Evolutionary conservation across 2,797 vertebrate species (phyloP).

Genomic region (Paguma larvata): DNA sequence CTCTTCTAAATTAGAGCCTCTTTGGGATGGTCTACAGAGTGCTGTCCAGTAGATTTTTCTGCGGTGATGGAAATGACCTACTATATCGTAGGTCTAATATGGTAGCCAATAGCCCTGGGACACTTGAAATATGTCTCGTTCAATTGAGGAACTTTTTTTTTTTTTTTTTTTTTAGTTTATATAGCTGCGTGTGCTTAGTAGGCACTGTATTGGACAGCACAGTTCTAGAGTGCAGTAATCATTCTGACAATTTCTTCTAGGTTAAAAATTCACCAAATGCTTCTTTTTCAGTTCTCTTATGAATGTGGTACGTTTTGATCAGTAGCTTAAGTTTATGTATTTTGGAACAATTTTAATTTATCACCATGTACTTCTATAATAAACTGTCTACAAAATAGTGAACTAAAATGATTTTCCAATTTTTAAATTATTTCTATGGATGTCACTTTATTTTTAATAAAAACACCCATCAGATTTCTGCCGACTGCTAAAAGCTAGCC

Average conservation of each 20-base stretch:
- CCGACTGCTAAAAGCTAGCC: not conserved
- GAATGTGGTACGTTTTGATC: slow-evolving; percentile 71
- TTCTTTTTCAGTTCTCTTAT: slow-evolving; percentile 49
- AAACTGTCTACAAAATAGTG: not conserved
- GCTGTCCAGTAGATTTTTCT: not conserved
- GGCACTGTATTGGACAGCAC: not conserved
- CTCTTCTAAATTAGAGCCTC: not conserved
- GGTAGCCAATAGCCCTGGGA: not conserved
- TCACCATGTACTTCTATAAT: not conserved
- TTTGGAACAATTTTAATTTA: slow-evolving; percentile 72
- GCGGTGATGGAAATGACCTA: not conserved
- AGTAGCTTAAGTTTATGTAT: slow-evolving; percentile 72
- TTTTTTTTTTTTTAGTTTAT: not conserved
- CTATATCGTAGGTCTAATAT: not conserved
- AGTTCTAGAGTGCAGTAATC: not conserved
- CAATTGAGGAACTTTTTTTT: not conserved
- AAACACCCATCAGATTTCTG: not conserved
- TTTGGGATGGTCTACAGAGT: slow-evolving; percentile 12
- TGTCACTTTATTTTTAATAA: slow-evolving; percentile 36
- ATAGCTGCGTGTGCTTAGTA: not conserved
- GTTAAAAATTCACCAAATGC: slow-evolving; percentile 68
- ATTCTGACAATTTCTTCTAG: slow-evolving; percentile 6
- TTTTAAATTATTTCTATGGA: slow-evolving; percentile 3
- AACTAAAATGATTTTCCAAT: not conserved
- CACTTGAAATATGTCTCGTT: not conserved